Conservation (phyloP, 2,797 vertebrate species). For the Gambusia yucatana region DNA sequence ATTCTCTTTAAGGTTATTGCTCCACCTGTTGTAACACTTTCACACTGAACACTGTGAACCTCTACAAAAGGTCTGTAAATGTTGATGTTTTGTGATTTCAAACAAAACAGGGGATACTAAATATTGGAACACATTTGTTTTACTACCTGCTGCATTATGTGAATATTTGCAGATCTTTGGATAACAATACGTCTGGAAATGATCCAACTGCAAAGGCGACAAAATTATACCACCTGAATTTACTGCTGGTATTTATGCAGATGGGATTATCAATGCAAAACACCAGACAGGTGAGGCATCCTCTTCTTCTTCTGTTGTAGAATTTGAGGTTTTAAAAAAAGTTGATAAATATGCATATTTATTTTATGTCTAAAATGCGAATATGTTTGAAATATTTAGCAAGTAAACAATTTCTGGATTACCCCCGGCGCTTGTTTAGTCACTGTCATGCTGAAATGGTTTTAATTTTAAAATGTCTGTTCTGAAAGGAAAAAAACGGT, state of each 20-base stretch:
- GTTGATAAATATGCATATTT: not conserved
- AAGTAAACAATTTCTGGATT: slow-evolving; percentile 3
- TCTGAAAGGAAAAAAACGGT: slow-evolving; percentile 7
- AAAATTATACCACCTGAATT: not conserved
- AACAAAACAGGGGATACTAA: not conserved
- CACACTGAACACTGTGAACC: not conserved
- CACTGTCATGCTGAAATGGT: slow-evolving; percentile 1
- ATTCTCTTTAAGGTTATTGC: not conserved
- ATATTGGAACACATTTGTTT: slow-evolving; percentile 8
- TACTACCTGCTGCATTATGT: not conserved
- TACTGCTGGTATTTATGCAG: not conserved
- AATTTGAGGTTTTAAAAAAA: not conserved
- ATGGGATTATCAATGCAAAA: not conserved
- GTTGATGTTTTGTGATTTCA: not conserved
- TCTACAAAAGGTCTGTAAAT: not conserved
- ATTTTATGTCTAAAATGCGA: not conserved
- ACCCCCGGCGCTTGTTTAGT: not conserved
- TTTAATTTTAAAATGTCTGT: slow-evolving; percentile 20
- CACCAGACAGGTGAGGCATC: not conserved
- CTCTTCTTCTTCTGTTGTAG: not conserved
- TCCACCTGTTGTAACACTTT: not conserved
- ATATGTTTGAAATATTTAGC: not conserved
- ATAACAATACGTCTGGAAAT: not conserved
- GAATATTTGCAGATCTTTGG: not conserved
- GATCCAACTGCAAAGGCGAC: not conserved